Base-by-base conservation (phyloP, 2,113 vertebrate genomes). In the Aegotheles bennettii region DNA sequence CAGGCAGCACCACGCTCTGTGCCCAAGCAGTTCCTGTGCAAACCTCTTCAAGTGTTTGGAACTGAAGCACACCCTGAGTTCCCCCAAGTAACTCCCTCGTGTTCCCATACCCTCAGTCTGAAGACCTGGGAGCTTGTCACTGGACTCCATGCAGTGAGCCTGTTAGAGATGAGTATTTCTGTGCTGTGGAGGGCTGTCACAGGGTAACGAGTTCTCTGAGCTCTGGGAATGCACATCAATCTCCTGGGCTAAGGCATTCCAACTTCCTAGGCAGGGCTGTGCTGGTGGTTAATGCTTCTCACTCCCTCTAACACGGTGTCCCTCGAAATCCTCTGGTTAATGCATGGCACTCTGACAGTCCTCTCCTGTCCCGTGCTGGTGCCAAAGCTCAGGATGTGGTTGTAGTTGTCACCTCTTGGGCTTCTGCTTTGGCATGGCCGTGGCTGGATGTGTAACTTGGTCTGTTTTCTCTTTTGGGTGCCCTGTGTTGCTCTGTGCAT, bases 211-310 rank as follows among this genome's bases (percentile, higher is more conserved):
- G 78, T 48, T 82, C 81, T 26, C 91, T 91, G 78, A 35, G 77
- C 67, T 91, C 88, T 78, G 59, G 56, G 90, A 96, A 80, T 90
- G 63, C 18, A 15, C 36, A 36, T 94, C 87, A 42, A 93, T 42
- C 73, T 28, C 83, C 56, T 9, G 13, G 60, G 43, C 75, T 84
- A 29, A 43, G 54, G 61, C 76, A 47, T 61, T 94, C 42, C 89
- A 28, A 91, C 87, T 33, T 43, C 70, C 57, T 35, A 36, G 61
- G 24, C 42, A 73, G 84, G 59, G 13, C 40, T 75, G 82, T 16
- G 0, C 12, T 80, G 76, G 48, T 80, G 81, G 43, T 73, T 79
- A 51, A 67, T 57, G 93, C 84, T 93, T 81, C 75, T 93, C 29
- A 40, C 83, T 95, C 71, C 33, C 12, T 81, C 93, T 92, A 42